These are phyloP conservation scores for Lota lota DNA, from an alignment of 2,113 vertebrate genomes.

Conservation along the genomic window DNA sequence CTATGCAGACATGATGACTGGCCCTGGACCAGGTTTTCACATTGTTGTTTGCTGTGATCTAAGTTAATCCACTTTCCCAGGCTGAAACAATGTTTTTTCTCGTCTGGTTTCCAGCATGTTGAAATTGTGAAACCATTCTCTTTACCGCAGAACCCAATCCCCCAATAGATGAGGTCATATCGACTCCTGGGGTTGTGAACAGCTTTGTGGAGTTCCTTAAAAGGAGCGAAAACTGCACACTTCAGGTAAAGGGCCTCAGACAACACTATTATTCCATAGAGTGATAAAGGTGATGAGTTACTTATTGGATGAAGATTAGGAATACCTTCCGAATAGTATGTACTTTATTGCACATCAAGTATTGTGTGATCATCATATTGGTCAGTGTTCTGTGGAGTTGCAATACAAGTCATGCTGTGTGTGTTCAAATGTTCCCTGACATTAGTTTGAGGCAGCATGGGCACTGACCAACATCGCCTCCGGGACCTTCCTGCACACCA, in stretches of 20 bases:
- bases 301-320: too few species aligned
- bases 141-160: conserved; percentile 84
- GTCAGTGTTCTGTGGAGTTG: too few species aligned
- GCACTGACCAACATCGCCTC: conserved; percentile 93
- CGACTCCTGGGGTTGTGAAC: conserved; percentile 85
- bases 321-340: too few species aligned
- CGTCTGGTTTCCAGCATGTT: neutral
- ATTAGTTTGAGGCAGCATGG: conserved; percentile 89
- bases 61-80: neutral
- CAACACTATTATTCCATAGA: too few species aligned
- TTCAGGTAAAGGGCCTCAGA: conserved; percentile 73
- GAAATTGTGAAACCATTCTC: neutral
- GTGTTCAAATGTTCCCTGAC: neutral
- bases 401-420: neutral
- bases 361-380: neutral
- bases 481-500: conserved; percentile 89
- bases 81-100: too few species aligned
- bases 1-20: too few species aligned
- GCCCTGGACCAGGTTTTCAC: too few species aligned
- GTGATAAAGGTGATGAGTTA: neutral
- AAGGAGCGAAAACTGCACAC: conserved; percentile 86
- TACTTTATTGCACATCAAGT: neutral
- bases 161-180: conserved; percentile 92
- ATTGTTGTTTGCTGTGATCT: too few species aligned
- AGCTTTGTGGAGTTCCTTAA: conserved; percentile 91